phyloP scores from a whole-genome alignment of 2,113 vertebrate species.

The Barbus barbus region DNA sequence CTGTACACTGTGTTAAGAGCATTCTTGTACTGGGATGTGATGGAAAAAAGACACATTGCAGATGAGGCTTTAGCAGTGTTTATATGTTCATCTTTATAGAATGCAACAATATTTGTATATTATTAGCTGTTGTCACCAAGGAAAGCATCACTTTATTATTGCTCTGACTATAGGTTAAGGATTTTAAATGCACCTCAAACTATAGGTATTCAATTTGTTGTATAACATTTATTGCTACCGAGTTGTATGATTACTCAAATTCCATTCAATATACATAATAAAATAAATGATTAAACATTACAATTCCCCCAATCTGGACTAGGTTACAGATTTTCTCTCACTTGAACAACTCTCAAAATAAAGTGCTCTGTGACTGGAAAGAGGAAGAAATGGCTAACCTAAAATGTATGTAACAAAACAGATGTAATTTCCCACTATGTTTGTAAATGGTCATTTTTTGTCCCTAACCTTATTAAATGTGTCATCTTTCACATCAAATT shows the following conservation, averaged over 20 bases:
- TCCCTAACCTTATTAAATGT: too few species aligned
- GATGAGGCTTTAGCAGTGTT: constrained; percentile 9
- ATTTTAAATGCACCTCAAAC: not conserved
- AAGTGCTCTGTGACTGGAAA: too few species aligned
- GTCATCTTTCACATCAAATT: too few species aligned
- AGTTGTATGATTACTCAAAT: not conserved
- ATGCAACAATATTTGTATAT: not conserved
- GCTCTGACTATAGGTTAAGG: not conserved
- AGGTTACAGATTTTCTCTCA: too few species aligned
- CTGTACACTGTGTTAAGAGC: constrained; percentile 30
- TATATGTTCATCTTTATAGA: not conserved
- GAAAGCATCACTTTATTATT: not conserved
- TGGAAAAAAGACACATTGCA: constrained; percentile 34
- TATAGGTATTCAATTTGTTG: not conserved
- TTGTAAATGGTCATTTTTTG: too few species aligned
- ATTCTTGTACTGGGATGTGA: constrained; percentile 37
- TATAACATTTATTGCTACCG: not conserved
- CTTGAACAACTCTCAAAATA: too few species aligned
- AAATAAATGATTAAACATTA: too few species aligned
- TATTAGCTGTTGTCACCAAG: not conserved
- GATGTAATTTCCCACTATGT: too few species aligned
- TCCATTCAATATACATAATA: too few species aligned
- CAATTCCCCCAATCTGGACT: too few species aligned
- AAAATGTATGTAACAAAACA: too few species aligned
- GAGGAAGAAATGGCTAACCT: too few species aligned